Conservation (phyloP, 1,140 invertebrate genomes). For the Brachionus angularis region DNA sequence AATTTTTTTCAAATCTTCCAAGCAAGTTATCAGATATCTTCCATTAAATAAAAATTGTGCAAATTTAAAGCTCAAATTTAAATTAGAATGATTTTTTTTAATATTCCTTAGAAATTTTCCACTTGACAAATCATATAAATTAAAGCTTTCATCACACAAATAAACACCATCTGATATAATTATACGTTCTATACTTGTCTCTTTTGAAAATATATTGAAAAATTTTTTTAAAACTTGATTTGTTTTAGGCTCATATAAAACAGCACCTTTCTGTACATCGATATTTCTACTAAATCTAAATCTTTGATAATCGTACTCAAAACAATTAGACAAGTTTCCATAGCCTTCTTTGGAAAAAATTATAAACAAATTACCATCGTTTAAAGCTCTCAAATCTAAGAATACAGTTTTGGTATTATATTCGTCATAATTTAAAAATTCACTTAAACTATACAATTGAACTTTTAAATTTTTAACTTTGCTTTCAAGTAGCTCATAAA, state of each 20-base stretch:
- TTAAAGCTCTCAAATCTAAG: not conserved
- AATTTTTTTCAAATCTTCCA: slow-evolving; percentile 11
- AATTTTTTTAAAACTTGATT: slow-evolving; percentile 10
- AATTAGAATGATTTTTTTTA: not conserved
- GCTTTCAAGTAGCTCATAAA: slow-evolving; percentile 23
- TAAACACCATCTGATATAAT: slow-evolving; percentile 14
- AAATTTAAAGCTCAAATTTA: slow-evolving; percentile 21
- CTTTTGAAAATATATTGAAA: not conserved
- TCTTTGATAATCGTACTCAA: not conserved
- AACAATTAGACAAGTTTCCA: not conserved
- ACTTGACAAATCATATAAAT: slow-evolving; percentile 14
- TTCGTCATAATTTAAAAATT: slow-evolving; percentile 12
- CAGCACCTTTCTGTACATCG: not conserved
- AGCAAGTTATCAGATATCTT: not conserved
- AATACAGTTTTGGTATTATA: not conserved
- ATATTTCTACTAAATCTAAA: slow-evolving; percentile 16
- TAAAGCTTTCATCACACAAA: slow-evolving; percentile 5
- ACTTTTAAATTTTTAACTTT: slow-evolving; percentile 17
- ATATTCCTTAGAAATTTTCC: slow-evolving; percentile 4
- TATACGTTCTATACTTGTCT: not conserved
- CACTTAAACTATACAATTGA: slow-evolving; percentile 7
- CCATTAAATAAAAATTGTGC: slow-evolving; percentile 27
- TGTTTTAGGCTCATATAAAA: slow-evolving; percentile 9
- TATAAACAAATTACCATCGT: slow-evolving; percentile 2
- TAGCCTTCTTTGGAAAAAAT: slow-evolving; percentile 18